phyloP scores from a whole-genome alignment of 2,888 invertebrate genomes.

The Sisyra nigra region DNA sequence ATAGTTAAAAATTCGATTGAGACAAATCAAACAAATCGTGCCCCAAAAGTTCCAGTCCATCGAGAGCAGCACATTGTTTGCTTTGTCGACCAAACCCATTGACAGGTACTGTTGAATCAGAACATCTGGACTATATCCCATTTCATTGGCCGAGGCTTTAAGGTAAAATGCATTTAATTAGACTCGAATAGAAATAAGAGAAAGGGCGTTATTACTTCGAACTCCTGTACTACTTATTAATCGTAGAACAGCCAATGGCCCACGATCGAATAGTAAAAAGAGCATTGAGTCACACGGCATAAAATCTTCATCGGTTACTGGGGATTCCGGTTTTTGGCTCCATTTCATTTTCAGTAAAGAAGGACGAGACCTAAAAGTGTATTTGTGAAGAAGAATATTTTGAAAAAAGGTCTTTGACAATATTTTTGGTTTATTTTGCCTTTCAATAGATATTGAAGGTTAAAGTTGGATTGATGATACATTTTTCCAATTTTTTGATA shows the following conservation, averaged over 20 bases:
- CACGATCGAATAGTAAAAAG: constrained; percentile 41
- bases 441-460: too few species aligned
- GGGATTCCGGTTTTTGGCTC: constrained; percentile 34
- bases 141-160: constrained; percentile 17
- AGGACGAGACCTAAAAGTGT: constrained; percentile 29
- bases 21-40: constrained; percentile 51
- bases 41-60: constrained; percentile 72
- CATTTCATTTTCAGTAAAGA: constrained; percentile 39
- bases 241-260: constrained; percentile 39
- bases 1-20: constrained; percentile 56
- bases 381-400: too few species aligned
- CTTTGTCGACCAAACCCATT: constrained; percentile 45
- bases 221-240: constrained; percentile 32
- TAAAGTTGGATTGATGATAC: too few species aligned
- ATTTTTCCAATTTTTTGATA: too few species aligned
- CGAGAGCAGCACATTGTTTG: constrained; percentile 42
- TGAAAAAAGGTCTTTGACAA: too few species aligned
- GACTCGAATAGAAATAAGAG: not conserved
- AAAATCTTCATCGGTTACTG: constrained; percentile 24
- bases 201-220: constrained; percentile 13
- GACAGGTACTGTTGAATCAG: constrained; percentile 47
- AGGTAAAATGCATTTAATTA: not conserved
- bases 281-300: constrained; percentile 35
- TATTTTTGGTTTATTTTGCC: too few species aligned
- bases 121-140: constrained; percentile 38